Evolutionary conservation across 1,140 invertebrate species (phyloP).

Genomic region (Elysia chlorotica): DNA sequence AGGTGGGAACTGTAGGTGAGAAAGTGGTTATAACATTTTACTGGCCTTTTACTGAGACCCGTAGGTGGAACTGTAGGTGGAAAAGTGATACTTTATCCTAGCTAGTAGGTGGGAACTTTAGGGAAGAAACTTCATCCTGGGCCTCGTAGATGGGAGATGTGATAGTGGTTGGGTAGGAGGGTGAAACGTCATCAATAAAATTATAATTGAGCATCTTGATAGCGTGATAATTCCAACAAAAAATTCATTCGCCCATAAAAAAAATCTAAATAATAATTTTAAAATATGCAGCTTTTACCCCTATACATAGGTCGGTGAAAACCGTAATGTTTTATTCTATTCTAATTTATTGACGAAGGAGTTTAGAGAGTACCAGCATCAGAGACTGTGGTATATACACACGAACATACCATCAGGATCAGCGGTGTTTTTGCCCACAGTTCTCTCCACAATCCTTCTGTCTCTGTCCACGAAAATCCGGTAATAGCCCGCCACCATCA

Average conservation of each 20-base stretch:
- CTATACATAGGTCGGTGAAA: not conserved
- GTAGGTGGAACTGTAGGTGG: not conserved
- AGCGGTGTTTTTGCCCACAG: conserved; percentile 42
- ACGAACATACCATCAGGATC: conserved; percentile 46
- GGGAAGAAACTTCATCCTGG: too few species aligned
- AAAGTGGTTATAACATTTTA: not conserved
- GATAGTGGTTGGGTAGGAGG: too few species aligned
- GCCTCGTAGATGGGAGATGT: too few species aligned
- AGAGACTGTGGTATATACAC: not conserved
- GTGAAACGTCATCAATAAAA: not conserved
- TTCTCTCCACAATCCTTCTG: conserved; percentile 43
- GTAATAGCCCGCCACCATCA: conserved; percentile 80
- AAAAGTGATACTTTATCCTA: not conserved
- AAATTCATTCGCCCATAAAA: not conserved
- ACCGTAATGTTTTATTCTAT: not conserved
- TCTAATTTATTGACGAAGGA: not conserved
- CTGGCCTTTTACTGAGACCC: not conserved
- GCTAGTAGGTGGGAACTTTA: too few species aligned
- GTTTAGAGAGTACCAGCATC: not conserved
- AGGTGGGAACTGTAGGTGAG: conserved; percentile 74
- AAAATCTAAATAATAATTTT: not conserved
- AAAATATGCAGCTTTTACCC: not conserved
- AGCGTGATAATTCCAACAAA: not conserved
- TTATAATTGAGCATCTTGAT: too few species aligned
- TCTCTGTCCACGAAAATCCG: conserved; percentile 65